A percentile compares a stretch with the other conserved stretches of the same genome.
Evolutionary conservation across 1,140 invertebrate species (phyloP).

Genomic region (Neodiprion lecontei): DNA sequence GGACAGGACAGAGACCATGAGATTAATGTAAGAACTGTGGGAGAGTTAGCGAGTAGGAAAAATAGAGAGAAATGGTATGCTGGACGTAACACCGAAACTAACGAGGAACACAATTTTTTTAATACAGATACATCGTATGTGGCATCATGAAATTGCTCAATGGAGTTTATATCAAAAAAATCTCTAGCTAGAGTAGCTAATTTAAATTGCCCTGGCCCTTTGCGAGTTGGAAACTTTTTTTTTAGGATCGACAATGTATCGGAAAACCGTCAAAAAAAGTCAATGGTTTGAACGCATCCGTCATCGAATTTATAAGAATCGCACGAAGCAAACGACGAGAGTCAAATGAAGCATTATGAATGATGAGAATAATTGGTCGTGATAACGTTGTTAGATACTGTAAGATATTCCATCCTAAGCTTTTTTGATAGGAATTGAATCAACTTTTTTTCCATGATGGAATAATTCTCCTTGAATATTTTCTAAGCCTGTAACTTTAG

Average conservation of each 20-base stretch:
- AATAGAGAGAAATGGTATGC: too few relatives aligned
- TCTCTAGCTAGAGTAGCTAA: neutral
- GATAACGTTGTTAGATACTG: constrained; percentile 19
- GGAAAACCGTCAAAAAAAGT: too few relatives aligned
- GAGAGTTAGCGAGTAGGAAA: too few relatives aligned
- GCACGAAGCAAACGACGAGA: constrained; percentile 20
- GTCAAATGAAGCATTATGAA: constrained; percentile 29
- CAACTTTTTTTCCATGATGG: constrained; percentile 8
- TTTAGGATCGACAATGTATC: constrained; percentile 23
- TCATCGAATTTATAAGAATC: constrained; percentile 19
- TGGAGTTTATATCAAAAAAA: constrained; percentile 8
- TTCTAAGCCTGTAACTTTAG: constrained; percentile 2
- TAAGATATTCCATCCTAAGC: neutral
- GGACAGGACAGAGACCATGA: too few relatives aligned
- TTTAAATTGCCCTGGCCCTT: constrained; percentile 25
- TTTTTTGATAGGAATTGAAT: constrained; percentile 16
- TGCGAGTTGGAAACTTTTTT: constrained; percentile 18
- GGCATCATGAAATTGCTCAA: constrained; percentile 1
- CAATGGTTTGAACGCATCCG: constrained; percentile 11
- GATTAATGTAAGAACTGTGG: too few relatives aligned
- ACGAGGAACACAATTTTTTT: neutral
- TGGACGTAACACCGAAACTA: too few relatives aligned
- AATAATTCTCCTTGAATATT: constrained; percentile 14
- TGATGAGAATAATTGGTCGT: constrained; percentile 20
- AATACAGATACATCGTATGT: neutral